Evolutionary conservation across 2,888 invertebrate species (phyloP).

Genomic region (Noctua pronuba): DNA sequence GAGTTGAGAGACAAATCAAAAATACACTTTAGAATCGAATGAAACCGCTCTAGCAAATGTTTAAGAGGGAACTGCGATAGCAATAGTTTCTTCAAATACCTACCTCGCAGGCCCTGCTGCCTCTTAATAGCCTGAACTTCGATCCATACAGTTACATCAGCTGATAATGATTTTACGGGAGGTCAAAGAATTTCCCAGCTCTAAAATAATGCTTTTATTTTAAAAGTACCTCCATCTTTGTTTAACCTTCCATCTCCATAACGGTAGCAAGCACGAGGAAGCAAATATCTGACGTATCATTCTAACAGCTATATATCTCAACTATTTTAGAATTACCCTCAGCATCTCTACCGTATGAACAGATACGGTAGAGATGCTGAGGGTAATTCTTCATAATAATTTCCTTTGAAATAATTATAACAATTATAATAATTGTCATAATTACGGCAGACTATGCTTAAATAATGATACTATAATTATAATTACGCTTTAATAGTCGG

Average conservation of each 20-base stretch:
- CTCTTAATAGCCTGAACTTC: neutral
- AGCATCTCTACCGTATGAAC: slow-evolving; percentile 27
- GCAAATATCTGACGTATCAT: slow-evolving; percentile 19
- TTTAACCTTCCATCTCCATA: slow-evolving; percentile 3
- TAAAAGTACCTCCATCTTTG: slow-evolving; percentile 2
- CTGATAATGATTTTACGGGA: neutral
- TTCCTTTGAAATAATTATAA: slow-evolving; percentile 53
- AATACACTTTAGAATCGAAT: neutral
- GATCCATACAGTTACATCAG: neutral
- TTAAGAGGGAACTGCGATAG: neutral
- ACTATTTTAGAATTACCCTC: slow-evolving; percentile 37
- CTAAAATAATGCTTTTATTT: neutral
- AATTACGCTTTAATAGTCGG: slow-evolving; percentile 51
- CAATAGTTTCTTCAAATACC: no score
- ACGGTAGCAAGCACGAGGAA: slow-evolving; percentile 20
- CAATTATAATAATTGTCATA: slow-evolving; percentile 62
- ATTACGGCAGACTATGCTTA: slow-evolving; percentile 45
- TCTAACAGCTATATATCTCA: slow-evolving; percentile 43
- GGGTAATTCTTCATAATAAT: no score
- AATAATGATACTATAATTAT: slow-evolving; percentile 66
- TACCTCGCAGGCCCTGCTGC: no score
- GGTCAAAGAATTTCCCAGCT: neutral
- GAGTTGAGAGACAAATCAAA: neutral
- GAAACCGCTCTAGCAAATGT: neutral
- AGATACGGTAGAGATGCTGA: no score